Conservation (phyloP, 2,113 vertebrate genomes). For the Quiscalus mexicanus region DNA sequence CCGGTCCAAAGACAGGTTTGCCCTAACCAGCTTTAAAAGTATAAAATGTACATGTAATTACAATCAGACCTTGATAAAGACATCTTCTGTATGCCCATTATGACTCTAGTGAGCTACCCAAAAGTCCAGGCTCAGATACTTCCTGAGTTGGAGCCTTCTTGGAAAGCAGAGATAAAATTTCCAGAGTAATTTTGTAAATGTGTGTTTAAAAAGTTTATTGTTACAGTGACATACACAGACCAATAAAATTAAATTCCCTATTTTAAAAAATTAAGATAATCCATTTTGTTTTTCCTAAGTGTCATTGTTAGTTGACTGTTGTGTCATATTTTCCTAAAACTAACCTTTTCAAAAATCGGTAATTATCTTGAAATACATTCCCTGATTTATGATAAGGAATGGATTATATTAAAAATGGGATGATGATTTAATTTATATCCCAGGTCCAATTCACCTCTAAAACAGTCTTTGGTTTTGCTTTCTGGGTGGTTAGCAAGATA, state of each 20-base stretch:
- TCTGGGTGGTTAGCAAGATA: neutral
- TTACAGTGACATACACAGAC: neutral
- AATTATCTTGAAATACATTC: constrained; percentile 29
- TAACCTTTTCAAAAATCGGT: neutral
- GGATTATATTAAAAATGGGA: neutral
- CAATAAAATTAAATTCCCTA: neutral
- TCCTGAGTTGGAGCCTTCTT: neutral
- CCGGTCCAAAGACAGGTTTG: neutral
- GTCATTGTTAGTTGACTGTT: neutral
- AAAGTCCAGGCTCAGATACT: neutral
- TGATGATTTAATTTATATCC: neutral
- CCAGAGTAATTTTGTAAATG: neutral
- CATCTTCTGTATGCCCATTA: neutral
- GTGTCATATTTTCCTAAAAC: neutral
- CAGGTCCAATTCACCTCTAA: neutral
- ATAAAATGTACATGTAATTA: neutral
- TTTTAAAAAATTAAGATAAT: neutral
- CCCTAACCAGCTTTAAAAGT: neutral
- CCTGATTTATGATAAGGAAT: constrained; percentile 5
- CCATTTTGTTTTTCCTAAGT: neutral
- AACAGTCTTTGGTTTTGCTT: neutral
- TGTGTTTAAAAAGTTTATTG: neutral
- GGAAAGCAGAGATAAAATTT: neutral
- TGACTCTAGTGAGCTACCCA: neutral
- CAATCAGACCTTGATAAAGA: neutral